Evolutionary conservation across 1,140 invertebrate genomes (phyloP), one percentile per base, ranked within the genome.

Genomic region (Drosophila obscura): DNA sequence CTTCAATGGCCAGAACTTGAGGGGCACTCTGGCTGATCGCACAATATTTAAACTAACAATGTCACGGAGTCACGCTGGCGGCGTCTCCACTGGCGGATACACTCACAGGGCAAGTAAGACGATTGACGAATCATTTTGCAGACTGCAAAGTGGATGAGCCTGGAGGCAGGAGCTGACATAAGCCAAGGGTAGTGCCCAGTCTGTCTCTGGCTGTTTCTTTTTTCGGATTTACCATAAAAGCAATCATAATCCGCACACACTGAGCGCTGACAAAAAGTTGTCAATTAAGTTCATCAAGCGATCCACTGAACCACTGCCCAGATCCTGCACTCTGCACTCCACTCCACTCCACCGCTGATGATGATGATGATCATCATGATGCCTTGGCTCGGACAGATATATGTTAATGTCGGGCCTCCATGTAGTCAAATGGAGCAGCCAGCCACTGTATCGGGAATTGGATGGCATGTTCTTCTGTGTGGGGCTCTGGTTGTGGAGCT

Each of bases 171-270:
- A 19, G 19, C 19, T 19, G 19, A 1, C 19, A 19, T 1, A 1
- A 19, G 22, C 11, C 11, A 39, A 39, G 35, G 11, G 35, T 39
- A 39, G 11, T 39, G 9, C 11, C 9, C 31, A 11, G 9, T 39
- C 11, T 4, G 11, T 11, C 11, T 4, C 35, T 13, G 11, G 0
- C 4, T 0, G 35, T 28, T 28, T 7, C 26, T 28, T 28, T 28
- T 4, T 16, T 15, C 31, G 22, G 19, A 16, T 74, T 87, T 87
- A 82, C 69, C 82, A 88, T 87, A 87, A 87, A 87, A 72, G 74
- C 82, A 87, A 87, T 87, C 82, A 87, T 87, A 87, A 87, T 87
- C 75, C 82, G 71, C 83, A 82, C 78, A 85, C 73, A 69, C 65
- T 58, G 67, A 87, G 66, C 80, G 69, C 83, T 87, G 82, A 87